Evolutionary conservation across 2,113 vertebrate species (phyloP), one percentile per base, ranked within the genome.

Genomic region (Limnothrissa miodon): DNA sequence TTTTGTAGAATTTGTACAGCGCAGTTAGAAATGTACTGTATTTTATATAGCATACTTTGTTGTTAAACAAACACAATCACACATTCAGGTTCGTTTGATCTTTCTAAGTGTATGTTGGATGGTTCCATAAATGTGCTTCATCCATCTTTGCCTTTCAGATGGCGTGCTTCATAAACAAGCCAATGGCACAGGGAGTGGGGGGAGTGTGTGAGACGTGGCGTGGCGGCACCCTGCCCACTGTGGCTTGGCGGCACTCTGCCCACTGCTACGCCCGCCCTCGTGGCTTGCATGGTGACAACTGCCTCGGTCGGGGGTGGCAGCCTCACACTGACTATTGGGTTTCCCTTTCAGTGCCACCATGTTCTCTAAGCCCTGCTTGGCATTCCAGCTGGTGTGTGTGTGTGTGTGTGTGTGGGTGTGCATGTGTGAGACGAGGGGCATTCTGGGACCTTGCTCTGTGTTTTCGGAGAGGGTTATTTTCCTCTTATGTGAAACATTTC

Each of bases 311-410:
- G 87, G 46, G 89, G 88, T 92, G 91, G 91, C 92, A 91, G 89
- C 88, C 87, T 85, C 62, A 85, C 86, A 90, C 84, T 85, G 87
- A 82, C 88, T 90, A 90, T 92, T 91, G 89, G 87, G 89, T 85
- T 84, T 80, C 66, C 88, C 84, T 89, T 91, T 92, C 91, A 91
- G 87, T 91, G 89, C 91, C 90, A 90, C 88, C 90, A 90, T 90
- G 90, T 90, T 87, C 51, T 89, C 86, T 92, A 92, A 92, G 89
- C 91, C 90, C 87, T 87, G 89, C 87, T 91, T 91, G 90, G 91
- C 90, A 92, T 91, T 92, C 89, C 59, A 29, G 23, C n/a, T 2
- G n/a, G 59, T 9, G 59, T 0, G 59, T 33, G 59, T 2, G 48
- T 53, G 8, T 53, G 48, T n/a, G n/a, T n/a, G n/a, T n/a, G n/a